Evolutionary conservation across 53 echinoderm and acorn worm genomes (phyloP).

Genomic region (Astropecten irregularis): DNA sequence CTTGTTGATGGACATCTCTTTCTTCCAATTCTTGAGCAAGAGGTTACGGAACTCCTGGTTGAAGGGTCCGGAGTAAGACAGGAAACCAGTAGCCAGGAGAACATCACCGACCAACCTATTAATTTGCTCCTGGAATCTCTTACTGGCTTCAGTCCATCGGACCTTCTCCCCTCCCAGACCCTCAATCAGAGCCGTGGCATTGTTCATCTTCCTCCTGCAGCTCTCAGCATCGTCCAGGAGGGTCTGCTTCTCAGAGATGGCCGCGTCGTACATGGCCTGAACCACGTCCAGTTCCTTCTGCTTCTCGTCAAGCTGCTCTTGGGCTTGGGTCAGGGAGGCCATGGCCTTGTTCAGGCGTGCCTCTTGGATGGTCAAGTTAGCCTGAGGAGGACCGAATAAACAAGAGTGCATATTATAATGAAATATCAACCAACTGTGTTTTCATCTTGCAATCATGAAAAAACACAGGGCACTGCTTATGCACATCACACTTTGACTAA

Average conservation of each 20-base stretch:
- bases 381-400: constrained; percentile 50
- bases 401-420: not conserved
- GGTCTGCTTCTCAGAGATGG: constrained; percentile 75
- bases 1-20: constrained; percentile 91
- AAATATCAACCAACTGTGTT: not conserved
- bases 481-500: not conserved
- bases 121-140: constrained; percentile 95
- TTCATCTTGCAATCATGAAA: not conserved
- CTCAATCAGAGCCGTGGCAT: constrained; percentile 92
- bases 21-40: constrained; percentile 95
- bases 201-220: constrained; percentile 96
- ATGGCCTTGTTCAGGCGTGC: constrained; percentile 72
- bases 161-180: constrained; percentile 98
- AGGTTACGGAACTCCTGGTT: constrained; percentile 96
- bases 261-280: constrained; percentile 69
- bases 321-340: constrained; percentile 55
- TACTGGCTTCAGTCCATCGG: constrained; percentile 97
- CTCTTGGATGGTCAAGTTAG: constrained; percentile 66
- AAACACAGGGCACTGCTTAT: not conserved
- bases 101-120: constrained; percentile 99
- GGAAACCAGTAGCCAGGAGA: constrained; percentile 92
- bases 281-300: constrained; percentile 70
- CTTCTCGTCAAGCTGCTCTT: constrained; percentile 69
- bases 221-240: constrained; percentile 95
- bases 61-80: constrained; percentile 99